Base-by-base conservation (phyloP, 2,888 invertebrate species). In the Cloeon dipterum region DNA sequence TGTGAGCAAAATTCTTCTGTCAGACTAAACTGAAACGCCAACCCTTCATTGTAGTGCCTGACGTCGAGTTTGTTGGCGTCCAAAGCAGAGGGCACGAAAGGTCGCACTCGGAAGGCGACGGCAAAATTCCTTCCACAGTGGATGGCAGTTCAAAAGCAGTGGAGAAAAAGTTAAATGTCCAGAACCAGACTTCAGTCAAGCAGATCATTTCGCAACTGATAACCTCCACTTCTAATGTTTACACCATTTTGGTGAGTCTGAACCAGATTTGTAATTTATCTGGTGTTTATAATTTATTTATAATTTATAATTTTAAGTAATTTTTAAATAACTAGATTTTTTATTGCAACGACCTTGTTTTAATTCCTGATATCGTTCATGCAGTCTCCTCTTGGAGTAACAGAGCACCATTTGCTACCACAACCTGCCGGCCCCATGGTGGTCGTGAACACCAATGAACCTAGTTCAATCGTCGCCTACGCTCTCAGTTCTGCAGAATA, bases 401-500 rank as follows among this genome's bases (percentile, higher is more conserved):
- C 68, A 43, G 81, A 83, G 49, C 82, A 85, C 54, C 67, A 75
- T 47, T 59, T 70, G 4, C 52, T 79, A 17, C 69, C 72, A 0
- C 48, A 63, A 14, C 71, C 72, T 42, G 43, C 47, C 37, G 59
- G 71, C n/a, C 71, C 73, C 1, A 58, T 32, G 16, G 42, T 77
- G n/a, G 63, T 76, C 2, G 75, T 86, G 1, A 73, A 74, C 46
- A 83, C 85, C 51, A 68, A 66, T 26, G 82, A 86, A 53, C 72
- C 76, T 0, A 79, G 82, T 43, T 85, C 83, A 0, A 74, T 88
- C 36, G 78, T 89, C 41, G 81, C 86, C 0, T 83, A 81, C 50
- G 71, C 81, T 1, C 56, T 89, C 17, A 72, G 72, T 40, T 75
- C 75, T 0, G 55, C 55, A 11, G 77, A 79, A 37, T 82, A 83